Base-by-base conservation (phyloP, 2,113 vertebrate genomes). In the Lepus europaeus region DNA sequence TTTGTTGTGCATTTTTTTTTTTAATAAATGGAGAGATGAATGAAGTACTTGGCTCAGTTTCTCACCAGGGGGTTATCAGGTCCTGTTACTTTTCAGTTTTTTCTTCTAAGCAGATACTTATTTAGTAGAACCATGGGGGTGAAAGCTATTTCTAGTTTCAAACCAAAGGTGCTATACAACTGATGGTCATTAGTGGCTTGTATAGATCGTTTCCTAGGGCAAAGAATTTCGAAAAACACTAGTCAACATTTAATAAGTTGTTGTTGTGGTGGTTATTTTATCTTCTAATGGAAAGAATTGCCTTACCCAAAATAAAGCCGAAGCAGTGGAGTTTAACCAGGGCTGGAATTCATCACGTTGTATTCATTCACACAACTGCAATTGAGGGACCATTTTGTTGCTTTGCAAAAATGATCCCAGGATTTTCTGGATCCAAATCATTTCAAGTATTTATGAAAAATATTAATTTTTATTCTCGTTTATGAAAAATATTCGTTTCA, bases 71-170 rank as follows among this genome's bases (percentile, higher is more conserved):
- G 16, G 45, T 70, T 45, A n/a, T 1, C 4, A 29, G 19, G 51
- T 22, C 2, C 2, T 90, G 3, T 51, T 29, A 27, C 9, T 49
- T 13, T 22, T 63, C 29, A 31, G 14, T 69, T 22, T 33, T 93
- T 88, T 81, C 51, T 91, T 39, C 33, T 49, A 22, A 68, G 53
- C 8, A 27, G 56, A 22, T 74, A 59, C 56, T 16, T 59, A n/a
- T 23, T 64, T 76, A 89, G 16, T 33, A 80, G 56, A 77, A 7
- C 23, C 9, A 13, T 59, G 66, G 61, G 85, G 49, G 49, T 90
- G 59, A 90, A 70, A 89, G 36, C 39, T 61, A n/a, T 59, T 72
- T 94, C 14, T 36, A n/a, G 27, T 74, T 51, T 96, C 70, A 69
- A n/a, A 45, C 4, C 19, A 16, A 93, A 17, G 17, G 5, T 9